Evolutionary conservation across 2,113 vertebrate species (phyloP).

Genomic region (Cochlearius cochlearius): DNA sequence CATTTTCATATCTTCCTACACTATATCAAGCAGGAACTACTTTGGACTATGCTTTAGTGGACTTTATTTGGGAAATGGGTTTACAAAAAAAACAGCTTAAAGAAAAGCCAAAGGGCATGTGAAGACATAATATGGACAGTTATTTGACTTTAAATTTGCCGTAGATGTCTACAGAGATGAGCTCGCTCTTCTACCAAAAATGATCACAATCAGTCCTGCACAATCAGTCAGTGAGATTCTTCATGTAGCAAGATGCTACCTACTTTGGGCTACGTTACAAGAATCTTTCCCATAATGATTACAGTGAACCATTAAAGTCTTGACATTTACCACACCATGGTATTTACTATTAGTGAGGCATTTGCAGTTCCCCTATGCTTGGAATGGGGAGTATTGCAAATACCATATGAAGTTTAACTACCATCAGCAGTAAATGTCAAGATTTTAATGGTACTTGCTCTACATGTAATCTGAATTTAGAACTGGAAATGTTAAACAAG

Average conservation of each 20-base stretch:
- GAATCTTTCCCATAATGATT: conserved; percentile 9
- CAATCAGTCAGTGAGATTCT: not conserved
- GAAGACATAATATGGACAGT: not conserved
- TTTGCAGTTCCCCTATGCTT: conserved; percentile 28
- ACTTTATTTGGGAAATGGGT: not conserved
- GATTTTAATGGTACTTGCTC: conserved; percentile 11
- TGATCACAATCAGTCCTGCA: not conserved
- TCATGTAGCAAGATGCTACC: not conserved
- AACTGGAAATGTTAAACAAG: not conserved
- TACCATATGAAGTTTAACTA: conserved; percentile 56
- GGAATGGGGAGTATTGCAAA: conserved; percentile 20
- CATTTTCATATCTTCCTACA: not conserved
- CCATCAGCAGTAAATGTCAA: conserved; percentile 46
- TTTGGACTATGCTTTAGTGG: not conserved
- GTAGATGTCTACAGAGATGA: not conserved
- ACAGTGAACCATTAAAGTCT: conserved; percentile 22
- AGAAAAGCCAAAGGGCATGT: not conserved
- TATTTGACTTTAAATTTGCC: not conserved
- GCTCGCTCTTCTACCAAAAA: not conserved
- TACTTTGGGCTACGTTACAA: not conserved
- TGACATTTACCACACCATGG: conserved; percentile 42
- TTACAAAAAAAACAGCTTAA: not conserved
- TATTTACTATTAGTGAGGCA: conserved; percentile 38
- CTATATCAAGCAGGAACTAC: not conserved
- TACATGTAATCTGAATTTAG: not conserved